These are phyloP conservation scores for Bostrychus sinensis DNA, from an alignment of 2,113 vertebrate species.

Conservation along the genomic window DNA sequence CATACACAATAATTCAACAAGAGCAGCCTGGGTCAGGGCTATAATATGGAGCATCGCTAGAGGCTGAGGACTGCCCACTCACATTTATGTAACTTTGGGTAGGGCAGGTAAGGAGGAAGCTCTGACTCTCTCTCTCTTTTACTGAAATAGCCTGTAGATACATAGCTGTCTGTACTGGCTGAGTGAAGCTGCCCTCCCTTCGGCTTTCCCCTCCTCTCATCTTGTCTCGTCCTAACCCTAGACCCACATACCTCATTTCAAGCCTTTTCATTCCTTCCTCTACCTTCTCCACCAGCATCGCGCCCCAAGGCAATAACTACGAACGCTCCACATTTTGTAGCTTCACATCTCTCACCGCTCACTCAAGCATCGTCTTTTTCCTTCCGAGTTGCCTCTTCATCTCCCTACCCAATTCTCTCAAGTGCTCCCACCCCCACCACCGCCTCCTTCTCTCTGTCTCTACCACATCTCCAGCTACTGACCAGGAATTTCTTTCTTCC, in stretches of 20 bases:
- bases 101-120: slow-evolving; percentile 63
- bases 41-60: slow-evolving; percentile 58
- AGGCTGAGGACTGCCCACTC: slow-evolving; percentile 68
- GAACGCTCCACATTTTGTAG: slow-evolving; percentile 56
- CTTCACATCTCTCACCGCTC: slow-evolving; percentile 43
- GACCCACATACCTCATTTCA: slow-evolving; percentile 53
- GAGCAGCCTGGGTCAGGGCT: slow-evolving; percentile 47
- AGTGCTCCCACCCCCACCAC: slow-evolving; percentile 1
- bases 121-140: slow-evolving; percentile 21
- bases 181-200: slow-evolving; percentile 27
- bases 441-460: not conserved
- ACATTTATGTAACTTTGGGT: slow-evolving; percentile 69
- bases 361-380: slow-evolving; percentile 39
- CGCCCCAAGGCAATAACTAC: slow-evolving; percentile 54
- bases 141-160: slow-evolving; percentile 57
- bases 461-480: slow-evolving; percentile 14
- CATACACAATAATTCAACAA: slow-evolving; percentile 36
- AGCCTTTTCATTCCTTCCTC: slow-evolving; percentile 57
- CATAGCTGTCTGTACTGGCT: slow-evolving; percentile 39
- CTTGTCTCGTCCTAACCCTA: slow-evolving; percentile 46
- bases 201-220: slow-evolving; percentile 15
- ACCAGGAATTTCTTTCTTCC: slow-evolving; percentile 48
- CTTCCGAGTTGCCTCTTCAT: slow-evolving; percentile 40
- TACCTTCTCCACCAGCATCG: slow-evolving; percentile 34
- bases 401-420: slow-evolving; percentile 33